Conservation (phyloP, 2,888 invertebrate species). For the Eupithecia centaureata region DNA sequence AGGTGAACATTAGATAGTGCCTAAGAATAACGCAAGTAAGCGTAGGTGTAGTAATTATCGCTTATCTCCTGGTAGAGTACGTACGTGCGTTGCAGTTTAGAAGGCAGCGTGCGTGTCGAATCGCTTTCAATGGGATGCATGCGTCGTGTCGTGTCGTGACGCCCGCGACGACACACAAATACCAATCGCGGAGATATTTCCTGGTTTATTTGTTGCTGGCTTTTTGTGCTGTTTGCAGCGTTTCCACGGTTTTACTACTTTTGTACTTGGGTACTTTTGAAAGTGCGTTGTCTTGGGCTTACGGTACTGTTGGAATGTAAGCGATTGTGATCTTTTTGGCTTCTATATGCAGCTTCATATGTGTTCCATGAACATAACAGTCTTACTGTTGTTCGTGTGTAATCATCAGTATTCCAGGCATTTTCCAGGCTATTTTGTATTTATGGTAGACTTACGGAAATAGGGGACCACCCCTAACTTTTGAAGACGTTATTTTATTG, state of each 20-base stretch:
- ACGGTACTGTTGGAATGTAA: background rate
- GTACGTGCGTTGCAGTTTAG: slow-evolving; percentile 23
- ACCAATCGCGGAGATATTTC: slow-evolving; percentile 26
- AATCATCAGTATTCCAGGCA: too few species aligned
- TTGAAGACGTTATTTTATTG: background rate
- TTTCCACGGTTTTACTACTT: background rate
- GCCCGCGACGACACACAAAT: slow-evolving; percentile 25
- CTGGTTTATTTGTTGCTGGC: slow-evolving; percentile 27
- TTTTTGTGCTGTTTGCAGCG: slow-evolving; percentile 2
- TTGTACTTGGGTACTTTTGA: background rate
- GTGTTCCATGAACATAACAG: background rate
- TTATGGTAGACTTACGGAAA: background rate
- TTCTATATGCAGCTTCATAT: background rate
- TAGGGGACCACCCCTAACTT: background rate
- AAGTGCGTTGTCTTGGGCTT: background rate
- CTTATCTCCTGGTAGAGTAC: background rate
- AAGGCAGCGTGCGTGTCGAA: slow-evolving; percentile 48
- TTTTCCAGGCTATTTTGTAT: background rate
- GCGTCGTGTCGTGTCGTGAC: slow-evolving; percentile 34
- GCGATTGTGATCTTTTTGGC: background rate
- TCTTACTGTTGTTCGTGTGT: too few species aligned
- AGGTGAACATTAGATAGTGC: too few species aligned
- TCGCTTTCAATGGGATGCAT: slow-evolving; percentile 46
- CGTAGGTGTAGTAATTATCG: background rate
- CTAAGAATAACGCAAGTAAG: too few species aligned